Evolutionary conservation across 2,113 vertebrate species (phyloP).

Genomic region (Prolemur simus): DNA sequence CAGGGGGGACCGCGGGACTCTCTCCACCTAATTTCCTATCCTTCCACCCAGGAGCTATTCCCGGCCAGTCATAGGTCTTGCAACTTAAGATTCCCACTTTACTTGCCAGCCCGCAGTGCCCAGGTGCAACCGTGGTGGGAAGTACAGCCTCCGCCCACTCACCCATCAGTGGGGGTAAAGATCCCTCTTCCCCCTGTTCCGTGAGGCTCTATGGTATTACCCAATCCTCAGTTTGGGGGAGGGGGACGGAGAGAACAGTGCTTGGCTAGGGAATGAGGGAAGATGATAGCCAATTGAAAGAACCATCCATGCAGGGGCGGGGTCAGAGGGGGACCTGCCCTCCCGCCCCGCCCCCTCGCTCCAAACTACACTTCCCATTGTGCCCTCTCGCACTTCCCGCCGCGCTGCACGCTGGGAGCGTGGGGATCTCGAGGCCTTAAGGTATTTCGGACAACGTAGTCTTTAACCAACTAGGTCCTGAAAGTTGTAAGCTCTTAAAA

Average conservation of each 20-base stretch:
- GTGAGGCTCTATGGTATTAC: slow-evolving; percentile 70
- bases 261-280: slow-evolving; percentile 64
- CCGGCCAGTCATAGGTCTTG: not conserved
- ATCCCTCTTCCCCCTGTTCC: slow-evolving; percentile 47
- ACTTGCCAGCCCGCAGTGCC: not conserved
- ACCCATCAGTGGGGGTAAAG: not conserved
- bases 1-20: slow-evolving; percentile 62
- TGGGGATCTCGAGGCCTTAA: not conserved
- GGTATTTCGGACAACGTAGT: slow-evolving; percentile 36
- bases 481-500: not conserved
- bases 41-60: not conserved
- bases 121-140: not conserved
- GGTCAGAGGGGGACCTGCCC: not conserved
- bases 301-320: slow-evolving; percentile 68
- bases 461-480: slow-evolving; percentile 51
- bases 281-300: slow-evolving; percentile 76
- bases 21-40: not conserved
- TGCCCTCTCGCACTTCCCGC: not conserved
- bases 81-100: not conserved
- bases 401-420: slow-evolving; percentile 55
- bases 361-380: slow-evolving; percentile 72
- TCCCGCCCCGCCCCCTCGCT: not conserved
- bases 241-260: slow-evolving; percentile 66
- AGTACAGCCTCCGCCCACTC: slow-evolving; percentile 51
- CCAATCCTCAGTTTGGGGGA: slow-evolving; percentile 78